These are phyloP conservation scores for Mastigias papua DNA, from an alignment of 30 jellyfish, hydroid and myxozoan genomes.

Conservation along the genomic window DNA sequence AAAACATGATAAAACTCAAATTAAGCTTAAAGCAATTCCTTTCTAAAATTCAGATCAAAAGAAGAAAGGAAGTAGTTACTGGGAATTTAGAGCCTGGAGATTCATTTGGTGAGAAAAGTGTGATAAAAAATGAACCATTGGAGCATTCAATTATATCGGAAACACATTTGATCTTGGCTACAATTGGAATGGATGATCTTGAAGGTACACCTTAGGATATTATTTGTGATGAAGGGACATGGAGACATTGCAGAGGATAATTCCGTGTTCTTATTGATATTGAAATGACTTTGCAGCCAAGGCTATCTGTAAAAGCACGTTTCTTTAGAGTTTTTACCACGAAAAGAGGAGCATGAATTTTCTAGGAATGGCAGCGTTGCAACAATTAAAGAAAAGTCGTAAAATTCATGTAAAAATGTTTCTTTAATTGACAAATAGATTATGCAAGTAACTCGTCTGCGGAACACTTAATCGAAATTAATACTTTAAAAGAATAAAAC, in stretches of 20 bases:
- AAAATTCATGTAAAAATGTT: background rate
- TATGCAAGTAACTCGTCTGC: no score
- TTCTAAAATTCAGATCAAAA: slow-evolving; percentile 18
- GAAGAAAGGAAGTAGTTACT: slow-evolving; percentile 54
- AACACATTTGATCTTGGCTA: slow-evolving; percentile 48
- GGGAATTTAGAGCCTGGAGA: slow-evolving; percentile 64
- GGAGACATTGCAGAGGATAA: background rate
- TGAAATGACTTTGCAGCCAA: no score
- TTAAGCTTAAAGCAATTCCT: background rate
- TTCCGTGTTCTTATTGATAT: background rate
- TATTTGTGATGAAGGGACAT: background rate
- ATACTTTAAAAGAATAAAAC: background rate
- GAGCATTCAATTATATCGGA: slow-evolving; percentile 56
- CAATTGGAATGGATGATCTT: slow-evolving; percentile 18
- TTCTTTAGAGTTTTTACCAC: no score
- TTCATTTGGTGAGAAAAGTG: slow-evolving; percentile 65
- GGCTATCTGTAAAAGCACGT: no score
- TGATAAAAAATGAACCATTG: slow-evolving; percentile 31
- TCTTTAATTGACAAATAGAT: no score
- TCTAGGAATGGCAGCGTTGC: no score
- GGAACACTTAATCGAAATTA: no score
- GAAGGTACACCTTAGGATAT: slow-evolving; percentile 28
- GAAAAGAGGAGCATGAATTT: no score
- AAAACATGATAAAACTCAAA: background rate
- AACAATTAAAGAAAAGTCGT: no score